phyloP scores from a whole-genome alignment of 2,888 invertebrate species.

The Andrena chrysosceles region DNA sequence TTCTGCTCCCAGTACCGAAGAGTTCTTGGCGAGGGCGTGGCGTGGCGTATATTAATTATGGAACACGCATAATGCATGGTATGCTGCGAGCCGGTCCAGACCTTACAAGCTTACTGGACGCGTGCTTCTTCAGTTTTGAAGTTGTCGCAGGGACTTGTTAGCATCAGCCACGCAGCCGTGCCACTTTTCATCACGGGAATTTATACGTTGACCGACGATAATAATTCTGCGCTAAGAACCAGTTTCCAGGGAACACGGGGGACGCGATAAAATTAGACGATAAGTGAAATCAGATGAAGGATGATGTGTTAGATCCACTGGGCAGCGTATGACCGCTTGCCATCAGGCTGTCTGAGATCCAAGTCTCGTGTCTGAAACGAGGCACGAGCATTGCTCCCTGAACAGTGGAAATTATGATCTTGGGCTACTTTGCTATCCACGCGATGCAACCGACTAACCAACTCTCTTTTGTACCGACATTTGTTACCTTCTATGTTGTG shows the following conservation, averaged over 20 bases:
- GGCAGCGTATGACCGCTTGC: conserved; percentile 20
- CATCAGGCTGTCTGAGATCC: not conserved
- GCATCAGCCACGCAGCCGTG: not conserved
- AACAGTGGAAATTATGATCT: not conserved
- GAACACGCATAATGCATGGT: conserved; percentile 50
- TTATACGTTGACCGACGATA: conserved; percentile 11
- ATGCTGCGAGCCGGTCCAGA: conserved; percentile 24
- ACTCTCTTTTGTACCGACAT: not conserved
- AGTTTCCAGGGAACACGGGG: conserved; percentile 1
- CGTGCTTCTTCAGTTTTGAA: conserved; percentile 17
- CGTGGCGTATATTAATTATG: conserved; percentile 50
- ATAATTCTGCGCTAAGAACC: conserved; percentile 26
- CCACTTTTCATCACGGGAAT: not conserved
- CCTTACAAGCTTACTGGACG: not conserved
- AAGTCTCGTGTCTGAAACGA: conserved; percentile 8
- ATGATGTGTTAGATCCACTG: conserved; percentile 20
- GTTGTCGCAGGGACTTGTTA: not conserved
- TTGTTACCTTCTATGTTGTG: not conserved
- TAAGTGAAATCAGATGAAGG: conserved; percentile 17
- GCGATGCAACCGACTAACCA: not conserved
- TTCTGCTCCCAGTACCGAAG: conserved; percentile 13
- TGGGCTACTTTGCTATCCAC: not conserved
- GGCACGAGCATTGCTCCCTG: conserved; percentile 5
- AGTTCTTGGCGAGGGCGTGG: conserved; percentile 51
- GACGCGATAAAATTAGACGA: conserved; percentile 37